These are phyloP conservation scores for Laterallus jamaicensis DNA, from an alignment of 2,113 vertebrate genomes.

Conservation along the genomic window DNA sequence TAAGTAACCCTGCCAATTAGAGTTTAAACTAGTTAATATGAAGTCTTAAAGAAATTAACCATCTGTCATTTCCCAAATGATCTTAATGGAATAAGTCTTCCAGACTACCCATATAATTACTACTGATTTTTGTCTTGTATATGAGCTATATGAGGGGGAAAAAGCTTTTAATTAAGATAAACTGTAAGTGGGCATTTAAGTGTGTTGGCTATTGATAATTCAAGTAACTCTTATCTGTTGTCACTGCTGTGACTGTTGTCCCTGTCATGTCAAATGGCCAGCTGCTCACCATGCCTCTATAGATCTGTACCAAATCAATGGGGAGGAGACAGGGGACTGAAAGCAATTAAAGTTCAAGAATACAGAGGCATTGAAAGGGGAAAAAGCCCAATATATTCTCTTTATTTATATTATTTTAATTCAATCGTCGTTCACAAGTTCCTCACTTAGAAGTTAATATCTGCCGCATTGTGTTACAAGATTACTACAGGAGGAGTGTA, in stretches of 20 bases:
- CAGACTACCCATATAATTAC: background rate
- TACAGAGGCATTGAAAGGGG: background rate
- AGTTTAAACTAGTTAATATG: slow-evolving; percentile 22
- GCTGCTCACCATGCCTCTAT: background rate
- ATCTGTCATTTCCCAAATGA: slow-evolving; percentile 25
- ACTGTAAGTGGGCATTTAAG: background rate
- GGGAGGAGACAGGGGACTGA: background rate
- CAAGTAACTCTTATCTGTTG: background rate
- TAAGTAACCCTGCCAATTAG: slow-evolving; percentile 13
- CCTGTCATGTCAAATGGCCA: background rate
- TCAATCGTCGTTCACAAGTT: background rate
- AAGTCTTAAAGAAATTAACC: slow-evolving; percentile 23
- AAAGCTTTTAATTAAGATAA: background rate
- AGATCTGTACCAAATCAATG: background rate
- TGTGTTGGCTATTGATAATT: background rate
- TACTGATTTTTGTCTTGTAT: slow-evolving; percentile 8
- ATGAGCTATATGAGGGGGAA: background rate
- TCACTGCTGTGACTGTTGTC: background rate
- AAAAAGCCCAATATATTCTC: background rate
- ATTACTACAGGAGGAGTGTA: background rate
- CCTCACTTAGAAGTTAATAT: background rate
- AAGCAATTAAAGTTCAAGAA: background rate
- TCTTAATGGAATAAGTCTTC: slow-evolving; percentile 13
- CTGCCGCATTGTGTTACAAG: background rate
- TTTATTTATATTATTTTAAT: background rate